Conservation (phyloP, 2,888 invertebrate genomes). For the Lithophane semibrunnea region DNA sequence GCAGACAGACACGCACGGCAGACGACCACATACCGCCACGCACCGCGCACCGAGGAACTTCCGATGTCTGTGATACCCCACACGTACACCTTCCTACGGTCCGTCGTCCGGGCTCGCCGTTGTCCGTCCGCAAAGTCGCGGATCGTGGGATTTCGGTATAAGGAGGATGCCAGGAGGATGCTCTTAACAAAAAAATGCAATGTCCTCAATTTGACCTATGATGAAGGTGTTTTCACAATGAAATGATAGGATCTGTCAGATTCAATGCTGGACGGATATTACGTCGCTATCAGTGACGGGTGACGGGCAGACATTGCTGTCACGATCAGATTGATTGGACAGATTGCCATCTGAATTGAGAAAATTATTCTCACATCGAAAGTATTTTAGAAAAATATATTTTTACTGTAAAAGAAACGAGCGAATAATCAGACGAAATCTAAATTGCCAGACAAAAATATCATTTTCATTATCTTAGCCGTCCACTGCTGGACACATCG, state of each 20-base stretch:
- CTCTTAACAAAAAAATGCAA: neutral
- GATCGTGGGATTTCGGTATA: no score
- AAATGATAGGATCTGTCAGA: conserved; percentile 37
- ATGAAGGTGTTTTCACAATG: conserved; percentile 18
- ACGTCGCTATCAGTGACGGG: conserved; percentile 41
- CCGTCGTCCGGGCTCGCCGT: no score
- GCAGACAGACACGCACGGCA: no score
- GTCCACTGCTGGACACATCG: neutral
- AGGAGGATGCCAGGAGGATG: no score
- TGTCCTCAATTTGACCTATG: neutral
- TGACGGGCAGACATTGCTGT: conserved; percentile 27
- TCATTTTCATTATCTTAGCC: neutral
- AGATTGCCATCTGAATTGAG: conserved; percentile 31
- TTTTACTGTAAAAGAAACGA: neutral
- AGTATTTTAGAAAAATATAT: neutral
- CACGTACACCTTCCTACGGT: no score
- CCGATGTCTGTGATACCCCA: no score
- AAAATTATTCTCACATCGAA: conserved; percentile 1
- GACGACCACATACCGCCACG: no score
- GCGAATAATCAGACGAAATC: neutral
- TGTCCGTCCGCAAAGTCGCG: no score
- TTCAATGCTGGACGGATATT: conserved; percentile 59
- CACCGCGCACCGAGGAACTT: no score
- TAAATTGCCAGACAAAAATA: no score
- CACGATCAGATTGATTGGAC: conserved; percentile 44